Percentiles rank a stretch among this genome's conserved stretches.
Evolutionary conservation across 2,113 vertebrate genomes (phyloP).

Genomic region (Stercorarius parasiticus): DNA sequence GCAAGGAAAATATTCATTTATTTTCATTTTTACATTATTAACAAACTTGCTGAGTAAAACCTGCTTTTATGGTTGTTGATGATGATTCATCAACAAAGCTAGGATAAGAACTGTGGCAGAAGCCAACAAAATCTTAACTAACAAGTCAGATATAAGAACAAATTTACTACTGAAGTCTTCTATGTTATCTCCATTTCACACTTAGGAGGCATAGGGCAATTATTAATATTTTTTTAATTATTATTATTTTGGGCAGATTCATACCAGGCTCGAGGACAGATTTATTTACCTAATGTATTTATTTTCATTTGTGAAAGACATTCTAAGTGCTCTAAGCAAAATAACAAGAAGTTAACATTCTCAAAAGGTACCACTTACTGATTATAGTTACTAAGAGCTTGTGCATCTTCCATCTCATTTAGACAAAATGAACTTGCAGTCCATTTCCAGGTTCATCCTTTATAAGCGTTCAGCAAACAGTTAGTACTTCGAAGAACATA

Average conservation of each 20-base stretch:
- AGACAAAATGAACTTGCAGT: background rate
- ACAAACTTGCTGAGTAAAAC: constrained; percentile 1
- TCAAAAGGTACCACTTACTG: background rate
- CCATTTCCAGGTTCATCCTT: background rate
- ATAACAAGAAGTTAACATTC: background rate
- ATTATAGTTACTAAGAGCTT: background rate
- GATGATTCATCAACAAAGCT: background rate
- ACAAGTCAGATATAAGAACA: background rate
- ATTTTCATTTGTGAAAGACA: background rate
- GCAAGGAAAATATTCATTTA: background rate
- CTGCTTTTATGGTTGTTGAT: background rate
- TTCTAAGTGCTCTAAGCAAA: background rate
- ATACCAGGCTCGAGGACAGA: background rate
- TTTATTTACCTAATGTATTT: constrained; percentile 2
- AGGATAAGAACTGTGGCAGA: background rate
- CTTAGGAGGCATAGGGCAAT: background rate
- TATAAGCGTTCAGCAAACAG: background rate
- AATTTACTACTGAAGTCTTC: background rate
- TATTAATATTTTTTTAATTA: background rate
- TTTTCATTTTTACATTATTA: constrained; percentile 32
- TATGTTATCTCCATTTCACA: background rate
- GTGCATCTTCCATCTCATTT: background rate
- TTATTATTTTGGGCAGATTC: background rate
- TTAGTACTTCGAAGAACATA: background rate
- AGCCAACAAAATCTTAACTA: background rate